Evolutionary conservation across 30 jellyfish, hydroid and myxozoan species (phyloP).

Genomic region (Aurelia aurita complex sp. Pacific): DNA sequence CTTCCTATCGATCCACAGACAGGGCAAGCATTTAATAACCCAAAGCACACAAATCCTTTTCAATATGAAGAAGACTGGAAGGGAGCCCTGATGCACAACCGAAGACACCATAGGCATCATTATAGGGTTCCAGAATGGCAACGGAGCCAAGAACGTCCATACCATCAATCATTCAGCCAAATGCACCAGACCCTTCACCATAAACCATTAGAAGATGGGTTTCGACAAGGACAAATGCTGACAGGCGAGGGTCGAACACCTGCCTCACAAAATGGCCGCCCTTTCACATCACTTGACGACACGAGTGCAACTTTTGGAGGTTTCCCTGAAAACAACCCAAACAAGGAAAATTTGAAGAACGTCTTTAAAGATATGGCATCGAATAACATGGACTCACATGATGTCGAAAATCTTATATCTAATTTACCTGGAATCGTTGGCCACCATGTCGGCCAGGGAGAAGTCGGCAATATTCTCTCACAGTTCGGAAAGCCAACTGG

Average conservation of each 20-base stretch:
- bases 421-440: conserved; percentile 70
- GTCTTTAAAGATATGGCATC: conserved; percentile 33
- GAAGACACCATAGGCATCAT: conserved; percentile 17
- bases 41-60: conserved; percentile 22
- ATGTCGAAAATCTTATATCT: conserved; percentile 35
- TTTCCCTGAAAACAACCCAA: conserved; percentile 10
- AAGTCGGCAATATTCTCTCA: conserved; percentile 36
- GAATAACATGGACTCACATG: conserved; percentile 31
- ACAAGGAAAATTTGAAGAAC: conserved; percentile 47
- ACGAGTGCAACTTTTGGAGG: conserved; percentile 39
- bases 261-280: neutral
- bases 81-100: conserved; percentile 48
- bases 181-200: neutral
- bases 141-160: neutral
- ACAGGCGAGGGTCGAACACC: neutral
- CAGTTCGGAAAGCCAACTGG: conserved; percentile 26
- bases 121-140: neutral
- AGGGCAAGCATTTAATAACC: conserved; percentile 7
- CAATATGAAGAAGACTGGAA: conserved; percentile 66
- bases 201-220: neutral
- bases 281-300: conserved; percentile 15
- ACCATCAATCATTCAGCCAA: neutral
- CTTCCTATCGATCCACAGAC: conserved; percentile 40
- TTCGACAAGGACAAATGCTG: neutral
- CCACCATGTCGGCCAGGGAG: conserved; percentile 48